Evolutionary conservation across 2,888 invertebrate genomes (phyloP).

Genomic region (Drosophila maculinotata): DNA sequence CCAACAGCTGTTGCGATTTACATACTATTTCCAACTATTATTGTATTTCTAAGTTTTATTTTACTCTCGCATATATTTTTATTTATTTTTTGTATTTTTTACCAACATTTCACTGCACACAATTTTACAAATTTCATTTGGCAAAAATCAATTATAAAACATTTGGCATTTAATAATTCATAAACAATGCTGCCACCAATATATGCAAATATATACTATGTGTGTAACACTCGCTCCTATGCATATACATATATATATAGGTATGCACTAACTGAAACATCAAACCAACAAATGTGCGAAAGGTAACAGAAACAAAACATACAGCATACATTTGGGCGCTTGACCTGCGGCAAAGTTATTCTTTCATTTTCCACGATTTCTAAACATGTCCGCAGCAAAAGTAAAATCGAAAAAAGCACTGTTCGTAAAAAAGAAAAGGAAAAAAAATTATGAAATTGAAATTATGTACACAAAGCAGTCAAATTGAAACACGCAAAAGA

Average conservation of each 20-base stretch:
- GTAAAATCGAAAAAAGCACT: slow-evolving; percentile 22
- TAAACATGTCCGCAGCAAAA: slow-evolving; percentile 65
- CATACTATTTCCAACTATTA: slow-evolving; percentile 64
- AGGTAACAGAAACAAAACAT: slow-evolving; percentile 50
- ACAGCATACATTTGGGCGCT: slow-evolving; percentile 46
- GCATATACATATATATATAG: slow-evolving; percentile 5
- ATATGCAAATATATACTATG: slow-evolving; percentile 7
- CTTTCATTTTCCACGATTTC: slow-evolving; percentile 83
- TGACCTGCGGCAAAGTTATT: slow-evolving; percentile 84
- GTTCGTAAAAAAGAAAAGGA: slow-evolving; percentile 2
- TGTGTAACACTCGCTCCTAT: slow-evolving; percentile 10
- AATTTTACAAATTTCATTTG: slow-evolving; percentile 48
- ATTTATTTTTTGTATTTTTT: slow-evolving; percentile 10
- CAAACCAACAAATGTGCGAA: slow-evolving; percentile 36
- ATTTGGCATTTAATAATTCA: slow-evolving; percentile 49
- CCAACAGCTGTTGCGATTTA: slow-evolving; percentile 60
- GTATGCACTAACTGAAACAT: slow-evolving; percentile 36
- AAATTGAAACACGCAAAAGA: slow-evolving; percentile 13
- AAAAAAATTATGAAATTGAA: slow-evolving; percentile 38
- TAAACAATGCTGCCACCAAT: slow-evolving; percentile 43
- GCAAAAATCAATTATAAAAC: slow-evolving; percentile 67
- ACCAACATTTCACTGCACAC: slow-evolving; percentile 23
- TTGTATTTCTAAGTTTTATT: slow-evolving; percentile 42
- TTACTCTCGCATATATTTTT: slow-evolving; percentile 11
- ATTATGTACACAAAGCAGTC: slow-evolving; percentile 34